Base-by-base conservation (phyloP, 2,113 vertebrate species). In the Rhinoptilus africanus region DNA sequence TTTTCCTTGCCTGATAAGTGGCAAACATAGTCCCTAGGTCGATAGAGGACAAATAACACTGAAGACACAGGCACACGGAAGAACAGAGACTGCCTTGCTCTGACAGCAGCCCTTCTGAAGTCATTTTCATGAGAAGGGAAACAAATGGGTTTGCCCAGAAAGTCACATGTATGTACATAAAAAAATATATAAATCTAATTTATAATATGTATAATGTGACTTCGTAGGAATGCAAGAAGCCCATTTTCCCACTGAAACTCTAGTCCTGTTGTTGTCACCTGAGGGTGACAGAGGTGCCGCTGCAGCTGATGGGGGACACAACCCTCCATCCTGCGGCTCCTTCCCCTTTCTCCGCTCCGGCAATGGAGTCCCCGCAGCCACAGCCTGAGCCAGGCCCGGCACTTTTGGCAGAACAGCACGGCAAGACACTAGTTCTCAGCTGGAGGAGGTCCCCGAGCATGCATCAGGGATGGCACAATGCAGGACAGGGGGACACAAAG, bases 311-410 rank as follows among this genome's bases (percentile, higher is more conserved):
- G 9, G 20, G 11, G 22, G 17, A 50, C 21, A 48, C 1, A 1
- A 22, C 48, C 48, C 45, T 50, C 41, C 12, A 35, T 24, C 17
- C 20, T 30, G 26, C 8, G n/a, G 63, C 50, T 81, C 43, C 34
- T 69, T 74, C 41, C 22, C 30, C 18, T 35, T 45, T 27, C 20
- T 48, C 56, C 23, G 28, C 43, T 67, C n/a, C 0, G 0, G 9
- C 45, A 30, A 14, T 6, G 4, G 30, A 6, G 15, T 27, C 68
- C 34, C 69, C 39, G 39, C 60, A 73, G 75, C 53, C 91, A 15
- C 64, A 7, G 1, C 14, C 30, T 57, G 64, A n/a, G 68, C 26
- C 90, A 84, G 20, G 18, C 37, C 48, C 30, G 28, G 37, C 35
- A 62, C 13, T 81, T 87, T 60, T 47, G 57, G 39, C 48, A 51